phyloP scores from a whole-genome alignment of 92 coral and sea anemone species.

The Scolanthus callimorphus region DNA sequence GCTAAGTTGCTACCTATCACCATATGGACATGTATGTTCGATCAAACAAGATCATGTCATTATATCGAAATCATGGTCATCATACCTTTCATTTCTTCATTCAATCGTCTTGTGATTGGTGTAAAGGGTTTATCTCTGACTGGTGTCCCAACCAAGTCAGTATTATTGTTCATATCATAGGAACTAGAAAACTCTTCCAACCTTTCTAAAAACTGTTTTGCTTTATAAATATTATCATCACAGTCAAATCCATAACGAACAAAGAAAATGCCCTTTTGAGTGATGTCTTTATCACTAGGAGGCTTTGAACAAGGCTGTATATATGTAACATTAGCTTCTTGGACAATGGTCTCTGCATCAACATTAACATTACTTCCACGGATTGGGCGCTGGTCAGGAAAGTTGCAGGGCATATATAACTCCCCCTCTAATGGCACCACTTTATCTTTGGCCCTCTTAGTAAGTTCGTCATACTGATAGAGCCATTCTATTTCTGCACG shows the following conservation, averaged over 20 bases:
- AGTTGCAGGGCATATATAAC: conserved; percentile 53
- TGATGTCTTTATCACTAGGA: conserved; percentile 9
- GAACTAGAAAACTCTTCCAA: conserved; percentile 5
- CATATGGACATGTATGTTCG: too few relatives aligned
- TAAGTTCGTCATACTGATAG: conserved; percentile 43
- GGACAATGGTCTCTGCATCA: conserved; percentile 71
- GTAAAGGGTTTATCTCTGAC: too few relatives aligned
- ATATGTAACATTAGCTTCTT: conserved; percentile 44
- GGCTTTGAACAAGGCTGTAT: conserved; percentile 16
- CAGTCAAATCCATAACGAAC: conserved; percentile 72
- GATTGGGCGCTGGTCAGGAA: conserved; percentile 11
- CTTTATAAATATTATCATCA: conserved; percentile 36
- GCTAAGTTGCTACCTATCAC: too few relatives aligned
- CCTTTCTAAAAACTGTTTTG: conserved; percentile 4
- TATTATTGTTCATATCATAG: neutral
- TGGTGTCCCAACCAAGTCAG: too few relatives aligned
- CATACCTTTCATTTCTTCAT: too few relatives aligned
- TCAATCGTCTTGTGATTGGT: too few relatives aligned
- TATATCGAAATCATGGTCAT: too few relatives aligned
- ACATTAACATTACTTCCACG: conserved; percentile 34
- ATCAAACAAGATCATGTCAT: too few relatives aligned
- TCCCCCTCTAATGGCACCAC: conserved; percentile 34
- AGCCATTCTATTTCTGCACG: conserved; percentile 80
- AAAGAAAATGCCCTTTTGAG: conserved; percentile 33
- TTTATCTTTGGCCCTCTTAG: conserved; percentile 11